Evolutionary conservation across 2,113 vertebrate genomes (phyloP).

Genomic region (Ia io): DNA sequence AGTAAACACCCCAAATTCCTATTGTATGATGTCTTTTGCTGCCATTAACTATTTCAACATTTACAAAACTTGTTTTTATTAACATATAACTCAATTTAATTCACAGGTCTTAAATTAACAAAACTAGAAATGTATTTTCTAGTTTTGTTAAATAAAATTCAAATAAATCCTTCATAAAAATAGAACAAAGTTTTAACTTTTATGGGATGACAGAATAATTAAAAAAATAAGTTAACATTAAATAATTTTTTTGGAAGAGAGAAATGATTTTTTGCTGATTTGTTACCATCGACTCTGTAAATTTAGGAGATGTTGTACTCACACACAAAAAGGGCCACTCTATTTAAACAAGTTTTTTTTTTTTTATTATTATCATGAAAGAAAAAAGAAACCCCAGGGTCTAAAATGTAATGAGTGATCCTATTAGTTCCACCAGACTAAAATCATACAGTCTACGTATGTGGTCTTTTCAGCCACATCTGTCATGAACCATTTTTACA

Average conservation of each 20-base stretch:
- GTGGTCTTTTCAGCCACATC: slow-evolving; percentile 91
- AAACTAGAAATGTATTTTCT: background rate
- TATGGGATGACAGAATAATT: background rate
- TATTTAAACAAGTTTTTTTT: slow-evolving; percentile 82
- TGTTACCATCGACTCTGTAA: slow-evolving; percentile 83
- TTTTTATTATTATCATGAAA: slow-evolving; percentile 75
- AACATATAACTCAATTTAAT: background rate
- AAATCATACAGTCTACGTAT: slow-evolving; percentile 91
- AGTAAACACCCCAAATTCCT: background rate
- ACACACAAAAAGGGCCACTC: slow-evolving; percentile 75
- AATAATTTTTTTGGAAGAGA: slow-evolving; percentile 28
- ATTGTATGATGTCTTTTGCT: background rate
- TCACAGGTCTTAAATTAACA: background rate
- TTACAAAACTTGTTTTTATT: slow-evolving; percentile 15
- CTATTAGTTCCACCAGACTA: slow-evolving; percentile 93
- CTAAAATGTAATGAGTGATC: slow-evolving; percentile 88
- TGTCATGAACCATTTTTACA: slow-evolving; percentile 86
- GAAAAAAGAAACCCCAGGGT: slow-evolving; percentile 83
- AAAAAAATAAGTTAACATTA: slow-evolving; percentile 32
- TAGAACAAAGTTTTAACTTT: slow-evolving; percentile 1
- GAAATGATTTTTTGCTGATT: slow-evolving; percentile 71
- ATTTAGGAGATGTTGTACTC: slow-evolving; percentile 75
- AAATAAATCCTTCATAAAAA: slow-evolving; percentile 30
- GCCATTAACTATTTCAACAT: background rate
- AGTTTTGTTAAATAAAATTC: slow-evolving; percentile 31